Conservation (phyloP, 2,113 vertebrate species). For the Phyllopteryx taeniolatus region DNA sequence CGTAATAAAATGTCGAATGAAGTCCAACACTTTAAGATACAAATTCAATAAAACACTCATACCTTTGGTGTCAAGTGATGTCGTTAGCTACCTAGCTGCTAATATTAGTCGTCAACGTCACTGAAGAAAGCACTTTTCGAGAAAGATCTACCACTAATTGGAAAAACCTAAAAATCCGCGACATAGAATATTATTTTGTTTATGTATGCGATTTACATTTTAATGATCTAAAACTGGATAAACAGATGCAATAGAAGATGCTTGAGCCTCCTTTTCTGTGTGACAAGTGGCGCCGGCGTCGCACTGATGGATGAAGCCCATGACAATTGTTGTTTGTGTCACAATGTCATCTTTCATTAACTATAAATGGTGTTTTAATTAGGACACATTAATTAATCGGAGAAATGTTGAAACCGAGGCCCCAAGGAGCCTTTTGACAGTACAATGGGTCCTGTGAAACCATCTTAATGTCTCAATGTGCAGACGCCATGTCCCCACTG, state of each 20-base stretch:
- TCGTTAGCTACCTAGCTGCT: too few species aligned
- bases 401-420: conserved; percentile 17
- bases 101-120: too few species aligned
- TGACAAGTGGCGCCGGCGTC: conserved; percentile 37
- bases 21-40: too few species aligned
- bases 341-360: conserved; percentile 44
- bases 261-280: conserved; percentile 39
- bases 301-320: conserved; percentile 29
- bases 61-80: too few species aligned
- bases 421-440: conserved; percentile 32
- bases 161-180: neutral
- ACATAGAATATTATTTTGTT: neutral
- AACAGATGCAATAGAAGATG: conserved; percentile 1
- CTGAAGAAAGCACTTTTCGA: too few species aligned
- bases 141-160: neutral
- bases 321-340: conserved; percentile 41
- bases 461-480: conserved; percentile 14
- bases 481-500: conserved; percentile 4
- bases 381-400: conserved; percentile 18
- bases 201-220: conserved; percentile 2
- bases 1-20: too few species aligned
- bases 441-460: conserved; percentile 10
- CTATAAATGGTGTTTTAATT: conserved; percentile 41
- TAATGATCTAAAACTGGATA: conserved; percentile 19
- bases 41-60: too few species aligned